Percentiles rank a stretch among this genome's conserved stretches.
These are phyloP conservation scores for Amphiura filiformis DNA, from an alignment of 35 echinoderm and acorn worm species.

Conservation along the genomic window DNA sequence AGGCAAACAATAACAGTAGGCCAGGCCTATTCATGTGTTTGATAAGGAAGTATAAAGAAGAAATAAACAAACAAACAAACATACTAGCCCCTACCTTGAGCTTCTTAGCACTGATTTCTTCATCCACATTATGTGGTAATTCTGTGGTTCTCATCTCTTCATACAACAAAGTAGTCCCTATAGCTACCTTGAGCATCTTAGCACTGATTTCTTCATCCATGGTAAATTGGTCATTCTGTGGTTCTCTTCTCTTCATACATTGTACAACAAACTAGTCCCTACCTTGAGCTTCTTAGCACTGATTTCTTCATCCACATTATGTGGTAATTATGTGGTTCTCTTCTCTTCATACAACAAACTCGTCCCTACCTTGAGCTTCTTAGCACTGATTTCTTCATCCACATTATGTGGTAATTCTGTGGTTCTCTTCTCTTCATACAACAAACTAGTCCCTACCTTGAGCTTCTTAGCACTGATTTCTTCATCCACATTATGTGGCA, in stretches of 20 bases:
- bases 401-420: not conserved
- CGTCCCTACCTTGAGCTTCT: slow-evolving; percentile 6
- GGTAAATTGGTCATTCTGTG: not conserved
- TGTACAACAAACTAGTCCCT: not conserved
- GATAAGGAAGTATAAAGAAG: no score
- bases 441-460: not conserved
- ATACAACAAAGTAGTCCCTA: no score
- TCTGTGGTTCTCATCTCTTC: slow-evolving; percentile 20
- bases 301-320: slow-evolving; percentile 7
- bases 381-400: not conserved
- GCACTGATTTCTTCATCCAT: slow-evolving; percentile 12
- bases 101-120: slow-evolving; percentile 19
- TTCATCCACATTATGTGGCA: slow-evolving; percentile 11
- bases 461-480: slow-evolving; percentile 22
- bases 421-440: slow-evolving; percentile 15
- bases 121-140: not conserved
- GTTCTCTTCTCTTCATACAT: slow-evolving; percentile 14
- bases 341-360: slow-evolving; percentile 62
- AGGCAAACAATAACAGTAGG: no score
- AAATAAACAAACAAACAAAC: no score
- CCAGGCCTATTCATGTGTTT: no score
- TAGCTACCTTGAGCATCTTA: slow-evolving; percentile 37
- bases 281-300: not conserved
- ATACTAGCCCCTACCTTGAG: no score
- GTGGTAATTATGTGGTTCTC: slow-evolving; percentile 7